Evolutionary conservation across 2,888 invertebrate genomes (phyloP).

Genomic region (Acheta domesticus): DNA sequence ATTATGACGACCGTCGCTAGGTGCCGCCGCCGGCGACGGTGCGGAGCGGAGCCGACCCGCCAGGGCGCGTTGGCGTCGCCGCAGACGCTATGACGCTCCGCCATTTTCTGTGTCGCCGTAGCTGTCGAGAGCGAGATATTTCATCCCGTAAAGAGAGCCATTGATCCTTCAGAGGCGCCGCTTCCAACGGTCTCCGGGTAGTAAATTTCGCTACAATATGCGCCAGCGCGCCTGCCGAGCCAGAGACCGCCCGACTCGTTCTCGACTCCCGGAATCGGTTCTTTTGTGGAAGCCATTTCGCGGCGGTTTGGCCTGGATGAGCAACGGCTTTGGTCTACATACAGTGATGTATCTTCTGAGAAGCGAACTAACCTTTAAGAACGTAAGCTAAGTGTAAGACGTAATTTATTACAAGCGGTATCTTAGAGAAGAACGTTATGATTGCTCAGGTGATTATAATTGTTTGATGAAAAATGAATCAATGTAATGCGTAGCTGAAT

Average conservation of each 20-base stretch:
- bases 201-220: conserved; percentile 9
- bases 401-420: not conserved
- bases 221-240: not conserved
- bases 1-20: not conserved
- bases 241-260: too few species aligned
- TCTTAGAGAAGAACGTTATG: not conserved
- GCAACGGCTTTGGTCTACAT: not conserved
- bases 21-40: not conserved
- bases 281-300: not conserved
- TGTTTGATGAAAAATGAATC: not conserved
- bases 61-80: not conserved
- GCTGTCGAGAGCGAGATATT: not conserved
- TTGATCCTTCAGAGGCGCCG: not conserved
- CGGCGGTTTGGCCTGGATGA: not conserved
- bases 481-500: not conserved
- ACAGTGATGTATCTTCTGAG: not conserved
- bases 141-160: conserved; percentile 1
- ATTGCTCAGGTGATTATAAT: not conserved
- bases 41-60: not conserved
- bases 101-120: not conserved
- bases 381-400: not conserved
- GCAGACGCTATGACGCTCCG: not conserved
- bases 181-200: not conserved
- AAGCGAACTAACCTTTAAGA: not conserved
- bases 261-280: not conserved